These are phyloP conservation scores for Percopsis transmontana DNA, from an alignment of 2,113 vertebrate genomes.

Conservation along the genomic window DNA sequence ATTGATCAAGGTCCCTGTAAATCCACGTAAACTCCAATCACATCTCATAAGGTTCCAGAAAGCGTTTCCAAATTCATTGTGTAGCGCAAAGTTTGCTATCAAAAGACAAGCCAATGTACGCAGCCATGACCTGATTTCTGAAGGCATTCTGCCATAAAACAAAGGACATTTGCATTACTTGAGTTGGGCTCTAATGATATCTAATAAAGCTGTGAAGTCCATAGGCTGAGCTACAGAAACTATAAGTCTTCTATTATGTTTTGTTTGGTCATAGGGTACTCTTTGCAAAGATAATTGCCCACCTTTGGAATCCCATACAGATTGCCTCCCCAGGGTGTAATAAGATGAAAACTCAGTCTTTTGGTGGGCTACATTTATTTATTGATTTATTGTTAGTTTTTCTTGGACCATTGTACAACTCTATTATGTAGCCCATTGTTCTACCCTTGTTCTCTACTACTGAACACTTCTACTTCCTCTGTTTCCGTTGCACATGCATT, in stretches of 20 bases:
- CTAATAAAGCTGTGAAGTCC: no score
- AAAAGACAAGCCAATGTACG: not conserved
- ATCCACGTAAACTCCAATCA: slow-evolving; percentile 20
- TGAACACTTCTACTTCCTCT: not conserved
- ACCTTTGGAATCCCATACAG: not conserved
- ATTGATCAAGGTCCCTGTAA: slow-evolving; percentile 32
- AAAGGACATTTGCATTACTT: no score
- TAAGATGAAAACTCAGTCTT: slow-evolving; percentile 6
- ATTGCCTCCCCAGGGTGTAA: not conserved
- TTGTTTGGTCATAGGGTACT: not conserved
- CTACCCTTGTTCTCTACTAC: no score
- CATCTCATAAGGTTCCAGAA: slow-evolving; percentile 35
- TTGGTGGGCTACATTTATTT: not conserved
- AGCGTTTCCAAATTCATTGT: slow-evolving; percentile 52
- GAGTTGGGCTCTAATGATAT: no score
- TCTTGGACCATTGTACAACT: not conserved
- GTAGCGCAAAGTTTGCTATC: not conserved
- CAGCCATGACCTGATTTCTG: no score
- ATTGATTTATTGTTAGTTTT: not conserved
- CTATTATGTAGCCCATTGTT: not conserved
- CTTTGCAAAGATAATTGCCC: not conserved
- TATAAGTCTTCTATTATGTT: not conserved
- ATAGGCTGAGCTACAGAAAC: no score
- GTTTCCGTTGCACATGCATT: not conserved
- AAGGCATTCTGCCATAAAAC: no score